Conservation (phyloP, 2,797 vertebrate species). For the Rhinella marina region DNA sequence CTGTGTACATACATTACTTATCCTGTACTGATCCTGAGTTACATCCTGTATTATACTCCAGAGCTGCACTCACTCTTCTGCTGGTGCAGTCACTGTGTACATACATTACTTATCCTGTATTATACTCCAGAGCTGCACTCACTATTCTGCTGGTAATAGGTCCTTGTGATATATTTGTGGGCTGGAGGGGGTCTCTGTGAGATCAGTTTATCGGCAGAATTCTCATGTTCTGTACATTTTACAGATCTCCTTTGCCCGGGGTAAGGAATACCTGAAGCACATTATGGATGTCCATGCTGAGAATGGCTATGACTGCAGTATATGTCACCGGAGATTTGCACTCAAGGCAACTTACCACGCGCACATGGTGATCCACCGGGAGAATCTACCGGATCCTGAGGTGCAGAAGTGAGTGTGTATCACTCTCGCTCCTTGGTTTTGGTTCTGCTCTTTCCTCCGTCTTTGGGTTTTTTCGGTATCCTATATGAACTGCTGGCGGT, state of each 20-base stretch:
- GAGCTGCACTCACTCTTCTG: too few species aligned
- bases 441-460: not conserved
- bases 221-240: constrained; percentile 16
- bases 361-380: constrained; percentile 97
- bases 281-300: constrained; percentile 98
- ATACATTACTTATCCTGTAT: too few species aligned
- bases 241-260: constrained; percentile 93
- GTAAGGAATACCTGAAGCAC: constrained; percentile 94
- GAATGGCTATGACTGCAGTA: constrained; percentile 91
- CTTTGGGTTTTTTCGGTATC: too few species aligned
- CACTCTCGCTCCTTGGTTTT: not conserved
- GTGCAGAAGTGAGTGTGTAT: constrained; percentile 90
- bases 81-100: too few species aligned
- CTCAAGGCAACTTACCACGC: constrained; percentile 98
- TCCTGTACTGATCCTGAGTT: too few species aligned
- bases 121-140: too few species aligned
- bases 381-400: constrained; percentile 94
- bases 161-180: too few species aligned
- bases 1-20: too few species aligned
- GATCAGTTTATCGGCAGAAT: not conserved
- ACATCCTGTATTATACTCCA: too few species aligned
- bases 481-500: too few species aligned
- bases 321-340: constrained; percentile 94
- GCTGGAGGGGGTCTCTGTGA: not conserved
- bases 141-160: too few species aligned